Conservation (phyloP, 2,888 invertebrate species). For the Clepsis dumicolana region DNA sequence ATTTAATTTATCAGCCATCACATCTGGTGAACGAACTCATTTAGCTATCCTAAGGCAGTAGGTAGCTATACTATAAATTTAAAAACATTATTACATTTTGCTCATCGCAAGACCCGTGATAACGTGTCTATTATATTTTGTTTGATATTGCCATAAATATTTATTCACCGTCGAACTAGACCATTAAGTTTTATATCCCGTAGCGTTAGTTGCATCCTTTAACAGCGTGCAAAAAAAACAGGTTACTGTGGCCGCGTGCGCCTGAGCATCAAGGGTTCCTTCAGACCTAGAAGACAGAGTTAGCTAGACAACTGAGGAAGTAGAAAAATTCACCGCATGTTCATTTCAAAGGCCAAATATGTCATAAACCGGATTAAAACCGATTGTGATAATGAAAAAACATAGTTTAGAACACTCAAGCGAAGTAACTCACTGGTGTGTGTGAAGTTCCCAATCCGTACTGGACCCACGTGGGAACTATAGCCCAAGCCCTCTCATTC, state of each 20-base stretch:
- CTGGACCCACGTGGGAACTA: too few relatives aligned
- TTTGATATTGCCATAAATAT: conserved; percentile 42
- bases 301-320: not conserved
- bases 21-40: not conserved
- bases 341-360: too few relatives aligned
- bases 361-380: too few relatives aligned
- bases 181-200: conserved; percentile 41
- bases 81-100: not conserved
- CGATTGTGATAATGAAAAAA: too few relatives aligned
- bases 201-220: conserved; percentile 36
- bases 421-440: too few relatives aligned
- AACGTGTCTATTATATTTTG: conserved; percentile 14
- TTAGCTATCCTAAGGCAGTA: not conserved
- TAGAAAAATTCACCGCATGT: too few relatives aligned
- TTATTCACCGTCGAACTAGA: conserved; percentile 26
- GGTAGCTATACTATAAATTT: too few relatives aligned
- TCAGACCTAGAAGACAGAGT: not conserved
- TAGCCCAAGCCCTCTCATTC: too few relatives aligned
- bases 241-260: not conserved
- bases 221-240: conserved; percentile 25
- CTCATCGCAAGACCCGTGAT: not conserved
- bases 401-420: too few relatives aligned
- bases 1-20: conserved; percentile 13
- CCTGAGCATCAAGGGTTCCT: conserved; percentile 14
- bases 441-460: too few relatives aligned